Base-by-base conservation (phyloP, 2,797 vertebrate species). In the Propithecus deckenii region DNA sequence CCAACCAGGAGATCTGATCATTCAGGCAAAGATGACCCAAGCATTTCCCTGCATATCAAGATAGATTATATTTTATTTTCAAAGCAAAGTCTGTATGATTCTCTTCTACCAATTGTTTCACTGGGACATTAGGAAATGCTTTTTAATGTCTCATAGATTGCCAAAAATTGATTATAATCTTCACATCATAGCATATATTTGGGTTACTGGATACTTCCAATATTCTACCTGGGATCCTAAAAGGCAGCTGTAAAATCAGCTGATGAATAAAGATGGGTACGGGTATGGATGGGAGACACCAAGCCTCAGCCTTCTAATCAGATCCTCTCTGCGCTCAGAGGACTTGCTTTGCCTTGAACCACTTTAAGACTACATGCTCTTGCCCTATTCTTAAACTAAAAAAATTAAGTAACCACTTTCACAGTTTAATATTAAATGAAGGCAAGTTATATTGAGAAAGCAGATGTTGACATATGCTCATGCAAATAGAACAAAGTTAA, bases 1-100 rank as follows among this genome's bases (percentile, higher is more conserved):
- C 4, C 91, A 98, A 86, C 76, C 74, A 94, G 38, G 84, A 93
- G 48, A 90, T 48, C 14, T 81, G 71, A 85, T 84, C 72, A 96
- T 41, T 79, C 63, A 78, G 86, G 63, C 35, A 15, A 79, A 46
- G 11, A n/a, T 61, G n/a, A 71, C 30, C 18, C 38, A 96, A 65
- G 35, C 22, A 67, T 65, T 91, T 80, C 13, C 32, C 10, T 91
- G n/a, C 30, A 79, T 63, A 80, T 71, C 86, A 83, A 59, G 48
- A 48, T 8, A 75, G 18, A 20, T 50, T 46, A 52, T 35, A 10
- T 75, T 59, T 81, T 96, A 69, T 50, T 48, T 92, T 69, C 52
- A 59, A 76, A 89, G 32, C 20, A 23, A 80, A 59, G 30, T 86
- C 74, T 71, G 1, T 12, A 52, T 52, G 61, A 86, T 55, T 91